These are phyloP conservation scores for Eleutherodactylus coqui DNA, from an alignment of 2,797 vertebrate species.

Conservation along the genomic window DNA sequence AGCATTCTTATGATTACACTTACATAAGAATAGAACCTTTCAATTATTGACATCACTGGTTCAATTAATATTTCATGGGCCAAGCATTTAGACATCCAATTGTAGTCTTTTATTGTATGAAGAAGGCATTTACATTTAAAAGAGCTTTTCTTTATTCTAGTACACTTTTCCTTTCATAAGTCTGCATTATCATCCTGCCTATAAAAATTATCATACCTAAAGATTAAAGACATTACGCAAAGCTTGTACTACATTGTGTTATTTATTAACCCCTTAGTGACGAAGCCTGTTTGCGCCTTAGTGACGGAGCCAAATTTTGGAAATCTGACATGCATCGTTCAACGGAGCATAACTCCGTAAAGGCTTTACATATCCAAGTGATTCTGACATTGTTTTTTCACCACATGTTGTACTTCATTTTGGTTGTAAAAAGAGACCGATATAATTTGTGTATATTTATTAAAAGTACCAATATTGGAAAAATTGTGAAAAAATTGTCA, in stretches of 20 bases:
- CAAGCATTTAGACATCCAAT: neutral
- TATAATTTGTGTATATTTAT: too few relatives aligned
- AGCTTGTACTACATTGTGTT: neutral
- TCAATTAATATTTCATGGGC: neutral
- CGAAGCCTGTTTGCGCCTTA: too few relatives aligned
- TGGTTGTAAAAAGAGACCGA: too few relatives aligned
- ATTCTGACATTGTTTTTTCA: too few relatives aligned
- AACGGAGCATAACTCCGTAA: too few relatives aligned
- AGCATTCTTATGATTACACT: neutral
- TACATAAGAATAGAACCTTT: neutral
- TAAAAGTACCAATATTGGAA: too few relatives aligned
- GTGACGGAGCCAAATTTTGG: too few relatives aligned
- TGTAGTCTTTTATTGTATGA: neutral
- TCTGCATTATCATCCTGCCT: neutral
- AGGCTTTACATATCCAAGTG: too few relatives aligned
- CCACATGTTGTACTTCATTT: too few relatives aligned
- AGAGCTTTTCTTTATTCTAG: neutral
- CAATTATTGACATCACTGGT: neutral
- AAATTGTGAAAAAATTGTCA: too few relatives aligned
- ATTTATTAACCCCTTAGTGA: too few relatives aligned
- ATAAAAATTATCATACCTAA: neutral
- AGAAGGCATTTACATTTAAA: neutral
- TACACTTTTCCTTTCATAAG: neutral
- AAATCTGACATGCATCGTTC: too few relatives aligned
- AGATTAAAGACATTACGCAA: neutral